Evolutionary conservation across 2,888 invertebrate species (phyloP).

Genomic region (Cactoblastis cactorum): DNA sequence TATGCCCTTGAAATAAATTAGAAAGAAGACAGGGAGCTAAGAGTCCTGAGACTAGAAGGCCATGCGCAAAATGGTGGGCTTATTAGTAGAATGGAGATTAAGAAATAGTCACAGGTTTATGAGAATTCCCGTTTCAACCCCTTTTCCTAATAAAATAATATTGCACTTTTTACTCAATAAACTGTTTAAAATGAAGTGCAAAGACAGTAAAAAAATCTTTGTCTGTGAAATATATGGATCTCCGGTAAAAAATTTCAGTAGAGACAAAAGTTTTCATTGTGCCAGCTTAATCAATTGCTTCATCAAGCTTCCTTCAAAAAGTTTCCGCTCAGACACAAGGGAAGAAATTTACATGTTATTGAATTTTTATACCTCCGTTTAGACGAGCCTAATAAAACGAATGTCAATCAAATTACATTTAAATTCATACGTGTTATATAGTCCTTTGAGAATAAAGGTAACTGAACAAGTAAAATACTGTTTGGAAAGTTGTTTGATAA

Average conservation of each 20-base stretch:
- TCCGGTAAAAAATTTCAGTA: not conserved
- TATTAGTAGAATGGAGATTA: no score
- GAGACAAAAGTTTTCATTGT: slow-evolving; percentile 7
- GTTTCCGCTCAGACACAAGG: slow-evolving; percentile 59
- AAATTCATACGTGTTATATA: not conserved
- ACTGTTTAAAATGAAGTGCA: no score
- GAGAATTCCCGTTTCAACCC: no score
- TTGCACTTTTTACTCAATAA: no score
- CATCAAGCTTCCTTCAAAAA: slow-evolving; percentile 63
- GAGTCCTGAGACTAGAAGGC: no score
- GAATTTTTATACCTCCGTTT: slow-evolving; percentile 74
- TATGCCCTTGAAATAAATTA: no score
- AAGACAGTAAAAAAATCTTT: not conserved
- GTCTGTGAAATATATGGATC: not conserved
- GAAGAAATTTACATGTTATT: slow-evolving; percentile 75
- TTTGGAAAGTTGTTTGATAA: no score
- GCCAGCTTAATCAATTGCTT: slow-evolving; percentile 56
- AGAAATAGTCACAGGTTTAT: no score
- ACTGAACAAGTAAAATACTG: no score
- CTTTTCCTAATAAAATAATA: no score
- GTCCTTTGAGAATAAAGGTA: slow-evolving; percentile 6
- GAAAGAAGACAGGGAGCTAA: no score
- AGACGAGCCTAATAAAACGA: slow-evolving; percentile 39
- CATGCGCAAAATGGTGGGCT: no score
- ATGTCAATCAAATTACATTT: slow-evolving; percentile 14